Evolutionary conservation across 2,888 invertebrate species (phyloP), one percentile per base, ranked within the genome.

Genomic region (Macrostomum cliftonense): DNA sequence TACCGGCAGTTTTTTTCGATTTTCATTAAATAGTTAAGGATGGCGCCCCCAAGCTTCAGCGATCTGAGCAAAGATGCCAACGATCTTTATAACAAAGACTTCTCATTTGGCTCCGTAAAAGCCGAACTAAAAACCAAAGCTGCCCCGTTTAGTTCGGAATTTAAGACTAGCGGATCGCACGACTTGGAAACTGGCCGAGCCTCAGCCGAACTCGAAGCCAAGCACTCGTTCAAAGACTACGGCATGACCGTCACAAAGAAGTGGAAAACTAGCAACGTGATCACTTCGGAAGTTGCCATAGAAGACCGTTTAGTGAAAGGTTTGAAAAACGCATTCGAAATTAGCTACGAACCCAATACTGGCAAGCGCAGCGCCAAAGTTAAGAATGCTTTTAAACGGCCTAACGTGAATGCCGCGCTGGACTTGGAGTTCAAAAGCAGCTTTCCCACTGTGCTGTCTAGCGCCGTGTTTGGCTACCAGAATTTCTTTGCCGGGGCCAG

Each of bases 261-360:
- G 72, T 97, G 95, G 95, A 93, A 85, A 73, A 97, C 97, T 54
- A 89, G 93, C 71, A 97, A 95, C 73, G 82, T 85, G 48, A 76
- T 97, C 57, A 64, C 67, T 46, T 86, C 89, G 46, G 93, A 93
- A 68, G 76, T 93, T 54, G 80, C 85, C 49, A 77, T 91, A 51
- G 81, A 83, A 65, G 89, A 97, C 72, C 83, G 88, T 72, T 74
- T 91, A 57, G 77, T 83, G 46, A 79, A 85, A 63, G 97, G 95
- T 52, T 77, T 93, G 51, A 93, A 93, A 70, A 65, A 95, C 55
- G 80, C 85, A 53, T 78, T 88, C 58, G 88, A 89, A 71, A 82
- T 86, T 56, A 80, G 83, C 57, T 93, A 95, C 67, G 83, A 88
- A 52, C 95, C 95, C 64, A 86, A 89, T 71, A 83, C 87, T 56